phyloP scores from a whole-genome alignment of 2,888 invertebrate species.

The Ophion ventricosus region DNA sequence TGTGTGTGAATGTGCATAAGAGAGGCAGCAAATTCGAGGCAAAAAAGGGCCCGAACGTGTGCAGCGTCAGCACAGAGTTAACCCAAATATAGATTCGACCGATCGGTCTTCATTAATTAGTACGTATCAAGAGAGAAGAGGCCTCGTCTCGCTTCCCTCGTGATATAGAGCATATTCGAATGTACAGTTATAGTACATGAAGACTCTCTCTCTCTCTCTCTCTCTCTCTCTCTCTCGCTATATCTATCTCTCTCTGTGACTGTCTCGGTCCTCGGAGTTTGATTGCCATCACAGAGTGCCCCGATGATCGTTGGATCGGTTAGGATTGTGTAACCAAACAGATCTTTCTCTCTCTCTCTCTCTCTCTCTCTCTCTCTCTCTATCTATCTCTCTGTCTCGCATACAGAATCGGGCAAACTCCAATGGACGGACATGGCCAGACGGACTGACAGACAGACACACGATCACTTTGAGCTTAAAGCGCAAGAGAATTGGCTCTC shows the following conservation, averaged over 20 bases:
- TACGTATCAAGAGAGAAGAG: slow-evolving; percentile 65
- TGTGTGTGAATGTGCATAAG: neutral
- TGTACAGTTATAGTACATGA: neutral
- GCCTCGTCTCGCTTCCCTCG: neutral
- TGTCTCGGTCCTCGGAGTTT: slow-evolving; percentile 28
- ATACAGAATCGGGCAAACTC: slow-evolving; percentile 1
- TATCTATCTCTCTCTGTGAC: neutral
- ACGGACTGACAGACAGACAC: slow-evolving; percentile 21
- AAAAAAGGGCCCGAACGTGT: slow-evolving; percentile 3
- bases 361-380: neutral
- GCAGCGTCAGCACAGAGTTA: slow-evolving; percentile 67
- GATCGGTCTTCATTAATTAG: slow-evolving; percentile 81
- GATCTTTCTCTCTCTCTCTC: neutral
- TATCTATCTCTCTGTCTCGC: neutral
- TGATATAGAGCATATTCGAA: slow-evolving; percentile 1
- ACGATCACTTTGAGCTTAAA: slow-evolving; percentile 9
- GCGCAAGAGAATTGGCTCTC: slow-evolving; percentile 27
- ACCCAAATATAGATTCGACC: slow-evolving; percentile 76
- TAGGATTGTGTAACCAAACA: slow-evolving; percentile 19
- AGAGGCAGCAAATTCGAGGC: slow-evolving; percentile 1
- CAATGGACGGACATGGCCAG: slow-evolving; percentile 5
- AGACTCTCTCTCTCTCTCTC: neutral
- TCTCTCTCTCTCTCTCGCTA: slow-evolving; percentile 2
- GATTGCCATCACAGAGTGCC: slow-evolving; percentile 40
- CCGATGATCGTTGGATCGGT: slow-evolving; percentile 33